These are phyloP conservation scores for Salvelinus alpinus DNA, from an alignment of 2,113 vertebrate genomes.

Conservation along the genomic window DNA sequence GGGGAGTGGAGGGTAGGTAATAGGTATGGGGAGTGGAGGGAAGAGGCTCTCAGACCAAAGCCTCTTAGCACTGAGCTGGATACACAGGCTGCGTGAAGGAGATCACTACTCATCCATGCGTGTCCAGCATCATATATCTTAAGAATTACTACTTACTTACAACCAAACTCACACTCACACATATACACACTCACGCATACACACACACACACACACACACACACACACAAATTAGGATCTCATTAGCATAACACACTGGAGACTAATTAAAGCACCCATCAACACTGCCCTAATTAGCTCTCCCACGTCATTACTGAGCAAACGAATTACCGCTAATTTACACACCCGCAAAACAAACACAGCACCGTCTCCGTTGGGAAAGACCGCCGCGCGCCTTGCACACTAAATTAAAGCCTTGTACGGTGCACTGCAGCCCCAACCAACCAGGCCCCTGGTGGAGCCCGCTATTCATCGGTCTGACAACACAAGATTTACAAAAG, in stretches of 20 bases:
- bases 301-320: constrained; percentile 79
- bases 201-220: constrained; percentile 18
- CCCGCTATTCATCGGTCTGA: neutral
- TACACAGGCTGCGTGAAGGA: constrained; percentile 33
- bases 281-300: constrained; percentile 77
- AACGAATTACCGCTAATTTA: constrained; percentile 78
- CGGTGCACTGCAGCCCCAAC: neutral
- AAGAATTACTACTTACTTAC: constrained; percentile 33
- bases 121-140: constrained; percentile 40
- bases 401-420: constrained; percentile 53
- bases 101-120: constrained; percentile 41
- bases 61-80: constrained; percentile 17
- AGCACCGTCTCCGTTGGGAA: constrained; percentile 66
- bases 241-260: constrained; percentile 76
- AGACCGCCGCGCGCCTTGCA: constrained; percentile 35
- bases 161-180: neutral
- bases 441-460: neutral
- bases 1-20: neutral
- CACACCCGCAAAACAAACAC: constrained; percentile 78
- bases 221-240: constrained; percentile 69
- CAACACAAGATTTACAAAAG: constrained; percentile 1
- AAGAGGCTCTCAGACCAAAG: neutral
- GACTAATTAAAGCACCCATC: constrained; percentile 79
- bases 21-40: constrained; percentile 3
- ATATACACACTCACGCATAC: constrained; percentile 11